Base-by-base conservation (phyloP, 2,113 vertebrate species). In the Crotalus viridis region DNA sequence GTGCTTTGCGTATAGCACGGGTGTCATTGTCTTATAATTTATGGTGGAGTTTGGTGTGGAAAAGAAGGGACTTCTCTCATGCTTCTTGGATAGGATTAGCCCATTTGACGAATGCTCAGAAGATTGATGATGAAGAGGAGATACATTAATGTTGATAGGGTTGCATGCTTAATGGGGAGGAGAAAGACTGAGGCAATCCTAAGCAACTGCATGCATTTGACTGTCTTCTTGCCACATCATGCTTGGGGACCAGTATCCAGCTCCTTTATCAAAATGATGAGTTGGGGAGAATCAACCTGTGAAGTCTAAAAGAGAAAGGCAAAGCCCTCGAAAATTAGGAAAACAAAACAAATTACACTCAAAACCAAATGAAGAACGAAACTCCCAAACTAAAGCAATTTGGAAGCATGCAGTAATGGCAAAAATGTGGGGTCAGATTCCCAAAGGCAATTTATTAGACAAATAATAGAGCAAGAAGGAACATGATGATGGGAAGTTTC, bases 51-150 rank as follows among this genome's bases (percentile, higher is more conserved):
- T 87, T 86, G 88, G 21, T 59, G 28, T 86, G 55, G 56, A 86
- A 46, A 93, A 90, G 28, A 10, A 22, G 28, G 54, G 19, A 26
- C 19, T 85, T 56, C 19, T 81, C 9, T 59, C 87, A 54, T 28
- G 89, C 87, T 13, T 90, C 88, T 91, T 86, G 22, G 21, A 64
- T 51, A 85, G 28, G 55, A 61, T 21, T 89, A 59, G 69, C 28
- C 43, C 64, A 61, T 61, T 93, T 52, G 56, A 85, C n/a, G 24
- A 90, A 48, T 39, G 74, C 88, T 28, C 56, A 61, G 74, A 90
- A 93, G 24, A 46, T 85, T 64, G 46, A 22, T 86, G n/a, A 59
- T 93, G 88, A 81, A 90, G 54, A 93, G 59, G 88, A 90, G 46
- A 61, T 26, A 81, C 22, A 28, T 81, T 89, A 92, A 52, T 43